Conservation (phyloP, 2,888 invertebrate genomes). For the Plagodis pulveraria region DNA sequence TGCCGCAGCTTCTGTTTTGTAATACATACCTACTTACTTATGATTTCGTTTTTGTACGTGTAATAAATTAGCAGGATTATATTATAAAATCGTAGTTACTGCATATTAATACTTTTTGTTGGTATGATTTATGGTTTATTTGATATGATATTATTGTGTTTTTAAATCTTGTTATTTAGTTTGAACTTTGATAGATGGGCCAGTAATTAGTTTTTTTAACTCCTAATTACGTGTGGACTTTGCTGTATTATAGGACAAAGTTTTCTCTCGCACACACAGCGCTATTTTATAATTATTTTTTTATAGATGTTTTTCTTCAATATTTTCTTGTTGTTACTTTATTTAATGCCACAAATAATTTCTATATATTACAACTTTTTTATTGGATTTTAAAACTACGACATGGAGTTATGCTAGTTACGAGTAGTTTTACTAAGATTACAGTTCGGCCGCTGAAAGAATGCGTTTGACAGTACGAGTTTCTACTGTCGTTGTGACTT, state of each 20-base stretch:
- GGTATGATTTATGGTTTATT: conserved; percentile 15
- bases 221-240: too few species aligned
- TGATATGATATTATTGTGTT: conserved; percentile 3
- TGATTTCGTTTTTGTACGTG: conserved; percentile 12
- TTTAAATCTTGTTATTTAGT: background rate
- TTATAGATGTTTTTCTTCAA: too few species aligned
- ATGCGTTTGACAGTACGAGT: too few species aligned
- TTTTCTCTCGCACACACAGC: too few species aligned
- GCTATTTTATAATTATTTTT: too few species aligned
- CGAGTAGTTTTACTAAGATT: background rate
- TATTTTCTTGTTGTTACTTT: too few species aligned
- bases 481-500: too few species aligned
- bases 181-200: background rate
- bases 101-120: background rate
- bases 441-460: too few species aligned
- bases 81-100: conserved; percentile 1
- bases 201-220: background rate
- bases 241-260: too few species aligned
- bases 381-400: background rate
- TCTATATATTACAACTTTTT: background rate
- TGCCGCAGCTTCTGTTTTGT: conserved; percentile 24
- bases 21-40: conserved; percentile 8
- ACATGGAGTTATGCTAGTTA: background rate
- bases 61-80: conserved; percentile 5
- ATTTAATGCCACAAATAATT: too few species aligned